phyloP scores from a whole-genome alignment of 2,113 vertebrate genomes.

The Alexandromys fortis region DNA sequence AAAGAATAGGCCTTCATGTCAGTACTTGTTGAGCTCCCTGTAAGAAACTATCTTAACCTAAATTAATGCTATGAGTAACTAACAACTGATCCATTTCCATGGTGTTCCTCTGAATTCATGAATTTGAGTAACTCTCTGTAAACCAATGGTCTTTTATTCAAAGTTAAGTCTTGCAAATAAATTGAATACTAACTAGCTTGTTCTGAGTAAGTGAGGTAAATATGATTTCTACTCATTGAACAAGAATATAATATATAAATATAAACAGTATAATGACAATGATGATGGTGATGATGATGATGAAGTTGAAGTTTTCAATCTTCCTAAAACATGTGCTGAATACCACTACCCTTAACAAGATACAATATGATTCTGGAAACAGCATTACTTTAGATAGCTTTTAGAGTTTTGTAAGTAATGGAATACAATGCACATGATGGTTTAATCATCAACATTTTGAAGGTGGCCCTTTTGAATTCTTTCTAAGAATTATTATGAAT shows the following conservation, averaged over 20 bases:
- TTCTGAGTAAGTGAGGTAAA: background rate
- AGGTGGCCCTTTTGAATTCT: slow-evolving; percentile 19
- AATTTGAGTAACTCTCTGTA: slow-evolving; percentile 1
- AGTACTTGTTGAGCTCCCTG: background rate
- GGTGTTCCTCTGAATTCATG: background rate
- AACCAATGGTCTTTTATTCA: background rate
- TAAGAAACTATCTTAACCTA: background rate
- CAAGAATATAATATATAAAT: background rate
- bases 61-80: background rate
- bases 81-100: background rate
- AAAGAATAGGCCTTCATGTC: background rate
- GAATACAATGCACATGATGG: background rate
- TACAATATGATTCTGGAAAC: background rate
- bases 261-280: background rate
- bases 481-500: slow-evolving; percentile 23
- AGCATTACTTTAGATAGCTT: background rate
- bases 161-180: background rate
- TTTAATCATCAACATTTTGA: slow-evolving; percentile 34
- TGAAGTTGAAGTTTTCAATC: background rate
- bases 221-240: background rate
- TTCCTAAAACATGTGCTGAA: background rate
- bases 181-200: background rate
- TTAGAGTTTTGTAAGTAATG: slow-evolving; percentile 25
- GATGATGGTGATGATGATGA: background rate
- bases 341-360: background rate